phyloP scores from a whole-genome alignment of 1,140 invertebrate species.

The Plectrocnemia conspersa region DNA sequence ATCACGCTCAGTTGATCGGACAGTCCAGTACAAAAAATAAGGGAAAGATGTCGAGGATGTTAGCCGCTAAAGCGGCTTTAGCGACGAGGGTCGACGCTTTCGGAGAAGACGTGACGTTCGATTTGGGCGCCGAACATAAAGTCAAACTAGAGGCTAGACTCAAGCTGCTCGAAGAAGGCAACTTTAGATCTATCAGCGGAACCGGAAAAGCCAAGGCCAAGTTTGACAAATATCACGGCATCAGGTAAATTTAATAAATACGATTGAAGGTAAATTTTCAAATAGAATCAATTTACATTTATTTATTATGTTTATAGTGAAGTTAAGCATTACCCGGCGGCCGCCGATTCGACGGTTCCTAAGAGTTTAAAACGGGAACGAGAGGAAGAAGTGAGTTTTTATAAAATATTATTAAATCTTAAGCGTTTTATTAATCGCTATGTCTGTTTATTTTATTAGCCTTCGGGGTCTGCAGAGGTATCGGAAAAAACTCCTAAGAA shows the following conservation, averaged over 20 bases:
- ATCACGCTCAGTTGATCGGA: constrained; percentile 90
- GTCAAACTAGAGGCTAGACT: constrained; percentile 80
- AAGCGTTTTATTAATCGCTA: background rate
- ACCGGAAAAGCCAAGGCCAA: constrained; percentile 81
- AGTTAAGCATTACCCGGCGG: constrained; percentile 32
- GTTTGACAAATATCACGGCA: constrained; percentile 86
- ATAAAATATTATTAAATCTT: background rate
- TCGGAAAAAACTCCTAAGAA: background rate
- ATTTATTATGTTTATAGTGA: constrained; percentile 28
- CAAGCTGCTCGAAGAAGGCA: constrained; percentile 78
- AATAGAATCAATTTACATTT: background rate
- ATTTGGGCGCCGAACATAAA: constrained; percentile 81
- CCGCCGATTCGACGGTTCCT: constrained; percentile 25
- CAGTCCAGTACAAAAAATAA: constrained; percentile 85
- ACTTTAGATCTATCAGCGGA: constrained; percentile 76
- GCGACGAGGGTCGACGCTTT: constrained; percentile 94
- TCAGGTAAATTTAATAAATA: constrained; percentile 51
- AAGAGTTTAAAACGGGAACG: constrained; percentile 12
- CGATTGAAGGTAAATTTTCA: background rate
- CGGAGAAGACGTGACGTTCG: constrained; percentile 77
- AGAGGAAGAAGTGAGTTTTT: constrained; percentile 10
- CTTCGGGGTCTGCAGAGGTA: background rate
- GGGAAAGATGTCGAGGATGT: constrained; percentile 91
- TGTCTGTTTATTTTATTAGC: background rate
- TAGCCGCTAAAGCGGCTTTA: constrained; percentile 92